These are phyloP conservation scores for Habropoda laboriosa DNA, from an alignment of 1,140 invertebrate genomes.

Conservation along the genomic window DNA sequence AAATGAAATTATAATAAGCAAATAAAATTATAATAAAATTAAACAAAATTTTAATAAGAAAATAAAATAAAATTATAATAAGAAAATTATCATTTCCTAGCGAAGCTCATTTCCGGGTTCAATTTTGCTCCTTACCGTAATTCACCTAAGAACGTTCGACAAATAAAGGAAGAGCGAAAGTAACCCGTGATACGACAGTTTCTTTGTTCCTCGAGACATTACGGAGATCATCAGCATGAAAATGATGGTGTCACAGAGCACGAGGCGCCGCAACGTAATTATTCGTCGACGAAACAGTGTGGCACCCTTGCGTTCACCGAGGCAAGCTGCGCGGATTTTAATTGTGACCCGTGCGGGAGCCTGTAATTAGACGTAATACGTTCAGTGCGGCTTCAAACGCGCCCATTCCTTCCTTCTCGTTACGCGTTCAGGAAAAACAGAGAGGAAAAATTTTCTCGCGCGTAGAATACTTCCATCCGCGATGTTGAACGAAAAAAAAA, in stretches of 20 bases:
- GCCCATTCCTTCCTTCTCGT: neutral
- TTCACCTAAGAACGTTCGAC: too few species aligned
- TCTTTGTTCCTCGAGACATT: neutral
- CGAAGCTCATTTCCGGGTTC: too few species aligned
- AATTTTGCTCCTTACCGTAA: too few species aligned
- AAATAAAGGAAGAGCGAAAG: too few species aligned
- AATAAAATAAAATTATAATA: too few species aligned
- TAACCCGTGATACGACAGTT: too few species aligned
- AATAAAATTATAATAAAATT: too few species aligned
- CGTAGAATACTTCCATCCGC: too few species aligned
- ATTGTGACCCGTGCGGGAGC: neutral
- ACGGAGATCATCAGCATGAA: slow-evolving; percentile 36
- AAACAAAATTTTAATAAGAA: too few species aligned
- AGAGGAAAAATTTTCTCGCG: too few species aligned
- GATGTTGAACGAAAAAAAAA: neutral
- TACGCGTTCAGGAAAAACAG: neutral
- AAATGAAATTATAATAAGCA: too few species aligned
- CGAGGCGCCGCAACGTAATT: slow-evolving; percentile 11
- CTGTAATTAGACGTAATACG: slow-evolving; percentile 2
- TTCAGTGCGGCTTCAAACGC: neutral
- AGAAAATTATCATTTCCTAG: too few species aligned
- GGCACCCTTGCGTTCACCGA: neutral
- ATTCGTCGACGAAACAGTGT: slow-evolving; percentile 37
- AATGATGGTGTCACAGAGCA: slow-evolving; percentile 36
- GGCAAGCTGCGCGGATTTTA: neutral